Evolutionary conservation across 2,888 invertebrate species (phyloP).

Genomic region (Drosophila anceps): DNA sequence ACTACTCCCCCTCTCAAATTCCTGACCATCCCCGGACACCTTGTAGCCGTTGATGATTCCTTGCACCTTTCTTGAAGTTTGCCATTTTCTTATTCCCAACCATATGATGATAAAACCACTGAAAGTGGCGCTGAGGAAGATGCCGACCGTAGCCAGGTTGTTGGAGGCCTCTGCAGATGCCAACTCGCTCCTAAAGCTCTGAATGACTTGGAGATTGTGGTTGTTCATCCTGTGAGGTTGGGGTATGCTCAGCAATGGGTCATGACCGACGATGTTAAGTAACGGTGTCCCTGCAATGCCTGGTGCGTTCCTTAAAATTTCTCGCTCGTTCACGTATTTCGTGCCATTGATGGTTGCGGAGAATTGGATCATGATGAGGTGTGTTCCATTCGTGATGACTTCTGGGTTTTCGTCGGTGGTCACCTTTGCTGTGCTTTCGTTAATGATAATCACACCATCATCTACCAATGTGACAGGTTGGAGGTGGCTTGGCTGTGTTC

Average conservation of each 20-base stretch:
- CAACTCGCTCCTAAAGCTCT: not conserved
- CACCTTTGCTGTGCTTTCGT: too few species aligned
- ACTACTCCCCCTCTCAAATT: too few species aligned
- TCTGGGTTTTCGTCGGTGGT: too few species aligned
- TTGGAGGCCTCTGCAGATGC: not conserved
- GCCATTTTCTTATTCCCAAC: not conserved
- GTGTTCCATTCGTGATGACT: too few species aligned
- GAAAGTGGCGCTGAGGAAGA: too few species aligned
- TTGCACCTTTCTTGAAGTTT: not conserved
- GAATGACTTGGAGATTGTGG: not conserved
- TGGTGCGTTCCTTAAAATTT: not conserved
- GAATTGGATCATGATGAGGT: too few species aligned
- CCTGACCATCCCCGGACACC: not conserved
- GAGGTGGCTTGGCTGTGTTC: too few species aligned
- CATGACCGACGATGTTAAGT: not conserved
- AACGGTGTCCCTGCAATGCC: not conserved
- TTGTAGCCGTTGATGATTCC: not conserved
- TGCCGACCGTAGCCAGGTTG: not conserved
- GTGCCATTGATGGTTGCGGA: not conserved
- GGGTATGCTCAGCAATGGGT: not conserved
- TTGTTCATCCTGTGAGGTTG: not conserved
- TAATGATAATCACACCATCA: too few species aligned
- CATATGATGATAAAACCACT: not conserved
- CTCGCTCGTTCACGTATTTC: not conserved
- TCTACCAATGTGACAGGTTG: too few species aligned